These are phyloP conservation scores for Upupa epops DNA, from an alignment of 2,113 vertebrate species.

Conservation along the genomic window DNA sequence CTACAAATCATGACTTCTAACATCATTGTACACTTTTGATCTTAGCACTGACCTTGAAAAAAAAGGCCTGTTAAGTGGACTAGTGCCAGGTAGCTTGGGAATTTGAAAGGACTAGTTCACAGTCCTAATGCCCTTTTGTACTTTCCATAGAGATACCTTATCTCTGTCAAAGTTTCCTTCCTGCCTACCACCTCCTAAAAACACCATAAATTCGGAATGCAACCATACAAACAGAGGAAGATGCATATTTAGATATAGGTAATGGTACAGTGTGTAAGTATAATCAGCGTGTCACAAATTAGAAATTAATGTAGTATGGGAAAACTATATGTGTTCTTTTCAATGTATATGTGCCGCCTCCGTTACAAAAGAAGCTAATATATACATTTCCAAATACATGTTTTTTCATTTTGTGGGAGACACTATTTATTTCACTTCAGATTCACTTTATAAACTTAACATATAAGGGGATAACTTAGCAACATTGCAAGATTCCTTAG, in stretches of 20 bases:
- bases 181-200: background rate
- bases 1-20: background rate
- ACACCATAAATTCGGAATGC: background rate
- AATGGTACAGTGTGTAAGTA: background rate
- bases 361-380: background rate
- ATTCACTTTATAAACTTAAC: slow-evolving; percentile 36
- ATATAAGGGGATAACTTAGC: slow-evolving; percentile 18
- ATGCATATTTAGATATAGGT: background rate
- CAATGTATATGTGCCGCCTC: background rate
- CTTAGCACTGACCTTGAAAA: background rate
- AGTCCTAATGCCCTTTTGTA: background rate
- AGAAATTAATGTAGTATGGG: background rate
- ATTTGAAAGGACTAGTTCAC: background rate
- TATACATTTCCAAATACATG: background rate
- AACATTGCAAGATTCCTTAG: slow-evolving; percentile 17
- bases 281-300: background rate
- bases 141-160: background rate
- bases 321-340: background rate
- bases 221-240: background rate
- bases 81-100: background rate
- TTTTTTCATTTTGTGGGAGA: slow-evolving; percentile 45
- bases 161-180: background rate
- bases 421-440: slow-evolving; percentile 36
- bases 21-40: background rate
- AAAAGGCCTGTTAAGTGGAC: background rate